phyloP scores from a whole-genome alignment of 2,113 vertebrate species.

The Hypomesus transpacificus region DNA sequence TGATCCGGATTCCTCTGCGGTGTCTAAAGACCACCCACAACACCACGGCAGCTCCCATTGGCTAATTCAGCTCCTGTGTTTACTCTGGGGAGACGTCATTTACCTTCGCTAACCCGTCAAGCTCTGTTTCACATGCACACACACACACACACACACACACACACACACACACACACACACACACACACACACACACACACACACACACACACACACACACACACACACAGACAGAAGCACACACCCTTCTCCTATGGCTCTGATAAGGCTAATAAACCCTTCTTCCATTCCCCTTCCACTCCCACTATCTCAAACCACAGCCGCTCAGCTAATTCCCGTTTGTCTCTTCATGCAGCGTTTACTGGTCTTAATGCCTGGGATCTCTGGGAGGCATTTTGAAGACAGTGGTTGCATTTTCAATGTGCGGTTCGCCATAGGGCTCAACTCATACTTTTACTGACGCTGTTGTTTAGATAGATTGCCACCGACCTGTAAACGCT shows the following conservation, averaged over 20 bases:
- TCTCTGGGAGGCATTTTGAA: constrained; percentile 2
- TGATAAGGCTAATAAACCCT: not conserved
- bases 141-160: not conserved
- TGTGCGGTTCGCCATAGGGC: not conserved
- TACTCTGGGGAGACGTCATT: too few species aligned
- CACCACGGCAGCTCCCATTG: too few species aligned
- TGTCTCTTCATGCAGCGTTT: not conserved
- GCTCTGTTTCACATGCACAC: not conserved
- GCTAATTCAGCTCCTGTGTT: too few species aligned
- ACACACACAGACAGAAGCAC: not conserved
- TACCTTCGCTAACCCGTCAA: too few species aligned
- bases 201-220: not conserved
- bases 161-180: constrained; percentile 3
- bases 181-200: not conserved
- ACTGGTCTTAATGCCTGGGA: constrained; percentile 3
- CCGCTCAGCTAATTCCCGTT: not conserved
- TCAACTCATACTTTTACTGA: too few species aligned
- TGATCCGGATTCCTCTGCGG: too few species aligned
- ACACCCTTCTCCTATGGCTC: not conserved
- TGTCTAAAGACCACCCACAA: too few species aligned
- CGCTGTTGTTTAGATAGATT: too few species aligned
- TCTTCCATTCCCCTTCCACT: not conserved
- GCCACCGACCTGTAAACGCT: too few species aligned
- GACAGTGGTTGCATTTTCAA: not conserved
- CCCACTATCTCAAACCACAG: not conserved